Conservation (phyloP, 2,797 vertebrate species). For the Mormyrops boulengeri region DNA sequence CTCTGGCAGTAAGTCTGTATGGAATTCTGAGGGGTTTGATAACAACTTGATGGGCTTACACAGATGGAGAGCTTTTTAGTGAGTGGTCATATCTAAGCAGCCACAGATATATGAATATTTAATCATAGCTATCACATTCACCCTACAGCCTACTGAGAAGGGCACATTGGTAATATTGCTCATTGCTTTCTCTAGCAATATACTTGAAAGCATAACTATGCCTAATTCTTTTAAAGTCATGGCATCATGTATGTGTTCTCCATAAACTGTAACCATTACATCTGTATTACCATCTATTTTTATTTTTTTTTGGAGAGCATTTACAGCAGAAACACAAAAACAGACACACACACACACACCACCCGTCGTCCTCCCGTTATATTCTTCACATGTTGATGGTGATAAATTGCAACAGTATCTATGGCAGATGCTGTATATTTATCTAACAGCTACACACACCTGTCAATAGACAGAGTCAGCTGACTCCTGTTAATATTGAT, state of each 20-base stretch:
- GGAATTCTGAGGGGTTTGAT: background rate
- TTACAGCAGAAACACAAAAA: background rate
- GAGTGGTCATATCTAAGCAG: background rate
- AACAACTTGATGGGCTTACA: background rate
- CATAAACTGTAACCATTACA: background rate
- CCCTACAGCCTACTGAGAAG: background rate
- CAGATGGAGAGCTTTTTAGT: background rate
- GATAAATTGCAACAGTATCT: background rate
- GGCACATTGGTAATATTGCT: background rate
- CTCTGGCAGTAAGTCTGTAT: background rate
- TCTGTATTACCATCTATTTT: background rate
- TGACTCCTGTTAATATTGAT: conserved; percentile 12
- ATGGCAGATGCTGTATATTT: background rate
- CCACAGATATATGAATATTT: background rate
- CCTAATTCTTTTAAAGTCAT: background rate
- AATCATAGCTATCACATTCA: background rate
- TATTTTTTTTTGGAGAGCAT: background rate
- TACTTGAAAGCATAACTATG: background rate
- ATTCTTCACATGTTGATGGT: background rate
- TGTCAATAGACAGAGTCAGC: background rate
- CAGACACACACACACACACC: background rate
- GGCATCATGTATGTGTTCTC: background rate
- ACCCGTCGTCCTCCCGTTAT: background rate
- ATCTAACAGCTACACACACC: background rate
- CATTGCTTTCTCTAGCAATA: background rate